Conservation (phyloP, 2,888 invertebrate genomes). For the Synanthedon andrenaeformis region DNA sequence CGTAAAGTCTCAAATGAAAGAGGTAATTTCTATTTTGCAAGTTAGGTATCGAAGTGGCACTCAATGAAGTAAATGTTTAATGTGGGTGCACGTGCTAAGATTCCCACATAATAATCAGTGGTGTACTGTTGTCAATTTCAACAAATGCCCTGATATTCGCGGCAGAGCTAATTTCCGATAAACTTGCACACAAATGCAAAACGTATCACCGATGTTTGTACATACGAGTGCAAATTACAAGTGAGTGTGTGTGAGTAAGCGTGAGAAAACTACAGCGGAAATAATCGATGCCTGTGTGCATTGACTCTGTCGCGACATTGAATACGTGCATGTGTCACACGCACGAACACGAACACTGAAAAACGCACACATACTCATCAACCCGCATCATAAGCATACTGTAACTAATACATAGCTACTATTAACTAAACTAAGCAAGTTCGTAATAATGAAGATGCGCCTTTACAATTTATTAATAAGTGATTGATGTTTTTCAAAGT, state of each 20-base stretch:
- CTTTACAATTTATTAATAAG: slow-evolving; percentile 59
- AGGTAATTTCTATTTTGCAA: slow-evolving; percentile 47
- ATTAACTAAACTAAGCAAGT: slow-evolving; percentile 27
- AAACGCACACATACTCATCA: slow-evolving; percentile 28
- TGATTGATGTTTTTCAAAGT: slow-evolving; percentile 42
- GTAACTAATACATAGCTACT: slow-evolving; percentile 23
- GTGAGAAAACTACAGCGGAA: slow-evolving; percentile 65
- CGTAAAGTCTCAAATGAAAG: slow-evolving; percentile 22
- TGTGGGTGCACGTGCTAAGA: slow-evolving; percentile 45
- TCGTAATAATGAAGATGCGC: slow-evolving; percentile 56
- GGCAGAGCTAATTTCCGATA: slow-evolving; percentile 64
- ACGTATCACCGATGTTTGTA: slow-evolving; percentile 27
- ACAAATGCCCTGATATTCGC: slow-evolving; percentile 46
- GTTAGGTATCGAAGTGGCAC: slow-evolving; percentile 25
- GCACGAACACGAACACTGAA: slow-evolving; percentile 24
- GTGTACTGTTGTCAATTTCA: slow-evolving; percentile 47
- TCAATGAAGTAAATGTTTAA: slow-evolving; percentile 45
- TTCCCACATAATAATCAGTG: slow-evolving; percentile 52
- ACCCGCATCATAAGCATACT: slow-evolving; percentile 47
- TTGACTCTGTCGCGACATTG: slow-evolving; percentile 31
- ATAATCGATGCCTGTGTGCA: slow-evolving; percentile 40
- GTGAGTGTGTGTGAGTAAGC: slow-evolving; percentile 49
- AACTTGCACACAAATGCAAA: slow-evolving; percentile 37
- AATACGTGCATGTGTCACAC: slow-evolving; percentile 22
- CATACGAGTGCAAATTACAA: slow-evolving; percentile 49